These are phyloP conservation scores for Erannis defoliaria DNA, from an alignment of 2,888 invertebrate genomes.

Conservation along the genomic window DNA sequence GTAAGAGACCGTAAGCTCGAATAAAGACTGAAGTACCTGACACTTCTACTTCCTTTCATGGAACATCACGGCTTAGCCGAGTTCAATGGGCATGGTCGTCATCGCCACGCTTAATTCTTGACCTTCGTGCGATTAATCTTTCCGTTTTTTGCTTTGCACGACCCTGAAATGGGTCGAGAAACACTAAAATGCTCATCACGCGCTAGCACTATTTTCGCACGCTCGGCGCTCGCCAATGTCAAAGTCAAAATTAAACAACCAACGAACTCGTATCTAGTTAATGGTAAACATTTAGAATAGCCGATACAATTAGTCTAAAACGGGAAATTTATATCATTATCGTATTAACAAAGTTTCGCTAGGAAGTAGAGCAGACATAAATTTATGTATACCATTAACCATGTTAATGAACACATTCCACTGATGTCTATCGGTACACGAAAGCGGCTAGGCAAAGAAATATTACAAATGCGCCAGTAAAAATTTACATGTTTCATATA, in stretches of 20 bases:
- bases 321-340: slow-evolving; percentile 14
- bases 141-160: slow-evolving; percentile 54
- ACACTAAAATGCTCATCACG: slow-evolving; percentile 46
- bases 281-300: slow-evolving; percentile 21
- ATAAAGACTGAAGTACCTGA: not conserved
- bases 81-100: slow-evolving; percentile 36
- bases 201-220: slow-evolving; percentile 28
- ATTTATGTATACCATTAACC: slow-evolving; percentile 33
- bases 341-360: slow-evolving; percentile 24
- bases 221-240: slow-evolving; percentile 31
- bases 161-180: slow-evolving; percentile 49
- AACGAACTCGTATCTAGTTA: slow-evolving; percentile 17
- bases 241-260: slow-evolving; percentile 18
- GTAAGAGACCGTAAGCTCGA: not conserved
- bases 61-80: not conserved
- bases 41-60: not conserved
- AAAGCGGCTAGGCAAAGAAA: slow-evolving; percentile 23
- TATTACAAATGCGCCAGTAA: slow-evolving; percentile 16
- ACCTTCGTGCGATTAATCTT: slow-evolving; percentile 52
- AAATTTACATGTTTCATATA: slow-evolving; percentile 26
- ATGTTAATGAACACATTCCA: slow-evolving; percentile 35
- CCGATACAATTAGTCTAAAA: slow-evolving; percentile 17
- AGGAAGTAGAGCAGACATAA: slow-evolving; percentile 34
- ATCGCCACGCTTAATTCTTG: slow-evolving; percentile 43
- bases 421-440: slow-evolving; percentile 36